phyloP scores from a whole-genome alignment of 1,140 invertebrate genomes.

The Sycophila sp. region DNA sequence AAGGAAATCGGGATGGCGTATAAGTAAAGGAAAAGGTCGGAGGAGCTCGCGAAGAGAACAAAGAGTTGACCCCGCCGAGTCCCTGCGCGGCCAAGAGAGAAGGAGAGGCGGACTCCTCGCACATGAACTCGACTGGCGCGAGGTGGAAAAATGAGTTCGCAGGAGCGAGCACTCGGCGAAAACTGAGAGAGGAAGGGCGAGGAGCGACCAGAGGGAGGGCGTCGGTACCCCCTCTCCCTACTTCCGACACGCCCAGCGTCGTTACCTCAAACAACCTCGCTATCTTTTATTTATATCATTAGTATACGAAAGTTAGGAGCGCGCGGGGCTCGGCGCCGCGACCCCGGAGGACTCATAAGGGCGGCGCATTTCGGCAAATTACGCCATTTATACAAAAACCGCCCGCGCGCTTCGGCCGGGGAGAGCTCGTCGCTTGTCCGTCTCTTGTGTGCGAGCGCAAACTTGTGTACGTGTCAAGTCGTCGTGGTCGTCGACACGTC shows the following conservation, averaged over 20 bases:
- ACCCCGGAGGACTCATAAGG: conserved; percentile 46
- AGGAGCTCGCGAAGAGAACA: background rate
- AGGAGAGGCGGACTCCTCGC: no score
- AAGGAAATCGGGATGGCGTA: conserved; percentile 1
- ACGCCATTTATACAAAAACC: conserved; percentile 51
- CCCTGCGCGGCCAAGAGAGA: no score
- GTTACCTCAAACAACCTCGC: conserved; percentile 47
- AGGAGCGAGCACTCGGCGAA: no score
- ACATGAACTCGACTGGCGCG: background rate
- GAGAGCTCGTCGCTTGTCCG: background rate
- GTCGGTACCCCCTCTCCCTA: conserved; percentile 32
- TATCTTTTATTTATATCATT: conserved; percentile 56
- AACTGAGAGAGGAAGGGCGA: background rate
- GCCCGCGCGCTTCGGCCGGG: conserved; percentile 15
- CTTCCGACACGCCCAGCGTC: conserved; percentile 36
- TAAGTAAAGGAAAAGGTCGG: background rate
- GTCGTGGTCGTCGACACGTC: background rate
- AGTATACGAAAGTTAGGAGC: conserved; percentile 42
- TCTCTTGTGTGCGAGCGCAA: background rate
- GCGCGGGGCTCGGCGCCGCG: conserved; percentile 33
- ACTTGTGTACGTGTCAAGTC: no score
- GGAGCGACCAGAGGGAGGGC: conserved; percentile 19
- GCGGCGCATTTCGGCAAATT: conserved; percentile 45
- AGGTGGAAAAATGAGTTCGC: no score
- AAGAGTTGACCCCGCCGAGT: conserved; percentile 31